Percentiles rank a stretch among this genome's conserved stretches.
Conservation (phyloP, 2,888 invertebrate genomes). For the Urechis unicinctus region DNA sequence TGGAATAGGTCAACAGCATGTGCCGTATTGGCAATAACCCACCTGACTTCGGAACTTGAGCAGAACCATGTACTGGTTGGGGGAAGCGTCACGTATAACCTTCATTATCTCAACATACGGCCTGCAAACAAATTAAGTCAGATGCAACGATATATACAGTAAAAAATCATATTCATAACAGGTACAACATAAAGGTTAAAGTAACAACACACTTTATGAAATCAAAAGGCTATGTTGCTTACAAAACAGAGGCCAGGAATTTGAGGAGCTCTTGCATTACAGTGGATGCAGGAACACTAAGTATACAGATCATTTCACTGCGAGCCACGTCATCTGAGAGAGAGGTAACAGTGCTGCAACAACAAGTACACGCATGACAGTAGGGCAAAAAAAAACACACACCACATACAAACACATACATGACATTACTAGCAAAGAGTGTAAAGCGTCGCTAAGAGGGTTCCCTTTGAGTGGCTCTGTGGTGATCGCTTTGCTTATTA, state of each 20-base stretch:
- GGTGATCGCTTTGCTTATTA: no score
- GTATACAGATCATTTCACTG: slow-evolving; percentile 60
- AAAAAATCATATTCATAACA: neutral
- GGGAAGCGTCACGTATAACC: slow-evolving; percentile 77
- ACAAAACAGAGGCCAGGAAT: slow-evolving; percentile 85
- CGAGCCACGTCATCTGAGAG: slow-evolving; percentile 48
- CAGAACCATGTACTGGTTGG: slow-evolving; percentile 96
- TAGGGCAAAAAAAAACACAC: neutral
- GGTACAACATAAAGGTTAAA: neutral
- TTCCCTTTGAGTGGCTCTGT: no score
- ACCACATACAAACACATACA: slow-evolving; percentile 1
- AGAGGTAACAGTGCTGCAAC: slow-evolving; percentile 58
- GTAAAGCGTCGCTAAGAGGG: neutral
- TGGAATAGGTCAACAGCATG: no score
- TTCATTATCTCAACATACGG: slow-evolving; percentile 82
- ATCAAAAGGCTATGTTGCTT: slow-evolving; percentile 18
- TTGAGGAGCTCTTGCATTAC: slow-evolving; percentile 88
- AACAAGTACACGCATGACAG: no score
- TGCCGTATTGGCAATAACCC: no score
- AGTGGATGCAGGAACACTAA: slow-evolving; percentile 46
- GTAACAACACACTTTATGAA: neutral
- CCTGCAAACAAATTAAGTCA: slow-evolving; percentile 44
- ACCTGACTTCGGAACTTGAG: slow-evolving; percentile 68
- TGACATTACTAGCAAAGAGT: neutral
- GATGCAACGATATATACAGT: neutral